phyloP scores from a whole-genome alignment of 2,797 vertebrate species.

The Chaunax sp. region DNA sequence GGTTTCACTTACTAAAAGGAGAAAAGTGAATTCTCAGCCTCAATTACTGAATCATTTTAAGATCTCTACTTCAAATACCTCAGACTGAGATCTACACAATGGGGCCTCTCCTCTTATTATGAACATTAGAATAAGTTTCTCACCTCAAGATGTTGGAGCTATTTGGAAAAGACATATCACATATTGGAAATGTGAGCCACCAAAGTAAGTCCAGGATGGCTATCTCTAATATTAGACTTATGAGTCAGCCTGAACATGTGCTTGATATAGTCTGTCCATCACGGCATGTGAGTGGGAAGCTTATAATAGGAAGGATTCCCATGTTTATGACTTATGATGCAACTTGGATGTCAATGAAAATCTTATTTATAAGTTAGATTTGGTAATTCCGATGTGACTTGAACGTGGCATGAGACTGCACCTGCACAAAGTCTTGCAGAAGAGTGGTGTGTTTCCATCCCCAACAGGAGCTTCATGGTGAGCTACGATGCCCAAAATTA shows the following conservation, averaged over 20 bases:
- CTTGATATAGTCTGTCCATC: slow-evolving; percentile 24
- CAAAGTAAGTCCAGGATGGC: slow-evolving; percentile 34
- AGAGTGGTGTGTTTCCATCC: no score
- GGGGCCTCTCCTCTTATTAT: slow-evolving; percentile 25
- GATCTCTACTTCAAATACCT: slow-evolving; percentile 56
- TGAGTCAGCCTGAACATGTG: slow-evolving; percentile 30
- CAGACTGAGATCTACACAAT: slow-evolving; percentile 44
- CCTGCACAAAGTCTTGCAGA: no score
- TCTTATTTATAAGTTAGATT: no score
- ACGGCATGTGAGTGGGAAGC: no score
- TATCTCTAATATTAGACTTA: slow-evolving; percentile 46
- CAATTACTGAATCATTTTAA: slow-evolving; percentile 57
- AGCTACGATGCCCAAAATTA: no score
- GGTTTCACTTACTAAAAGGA: slow-evolving; percentile 49
- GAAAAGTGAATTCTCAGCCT: slow-evolving; percentile 54
- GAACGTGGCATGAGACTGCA: no score
- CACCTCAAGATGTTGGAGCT: slow-evolving; percentile 39
- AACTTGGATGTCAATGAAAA: no score
- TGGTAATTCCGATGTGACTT: no score
- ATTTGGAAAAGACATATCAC: slow-evolving; percentile 49
- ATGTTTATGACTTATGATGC: no score
- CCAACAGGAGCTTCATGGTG: no score
- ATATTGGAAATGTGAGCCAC: slow-evolving; percentile 50
- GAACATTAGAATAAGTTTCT: slow-evolving; percentile 38
- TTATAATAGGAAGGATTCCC: no score